Conservation (phyloP, 2,797 vertebrate species). For the Semotilus atromaculatus region DNA sequence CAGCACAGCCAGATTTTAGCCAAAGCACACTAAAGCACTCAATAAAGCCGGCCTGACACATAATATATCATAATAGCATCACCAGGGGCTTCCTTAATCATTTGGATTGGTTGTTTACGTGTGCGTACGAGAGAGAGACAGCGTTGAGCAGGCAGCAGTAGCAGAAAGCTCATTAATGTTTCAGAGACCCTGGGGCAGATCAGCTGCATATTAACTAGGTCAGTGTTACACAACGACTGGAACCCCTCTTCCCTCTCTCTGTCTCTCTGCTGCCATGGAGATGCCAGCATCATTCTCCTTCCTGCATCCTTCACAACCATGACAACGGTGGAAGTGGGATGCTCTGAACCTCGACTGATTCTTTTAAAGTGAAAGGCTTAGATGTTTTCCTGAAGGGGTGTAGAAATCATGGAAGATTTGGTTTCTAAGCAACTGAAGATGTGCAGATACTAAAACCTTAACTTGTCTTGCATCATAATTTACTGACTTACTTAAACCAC, state of each 20-base stretch:
- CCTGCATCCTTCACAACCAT: slow-evolving; percentile 47
- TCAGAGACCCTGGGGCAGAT: slow-evolving; percentile 57
- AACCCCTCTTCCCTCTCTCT: slow-evolving; percentile 51
- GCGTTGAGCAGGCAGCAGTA: slow-evolving; percentile 8
- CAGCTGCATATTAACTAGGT: slow-evolving; percentile 77
- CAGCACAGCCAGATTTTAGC: background rate
- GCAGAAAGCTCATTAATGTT: slow-evolving; percentile 71
- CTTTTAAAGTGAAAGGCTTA: slow-evolving; percentile 32
- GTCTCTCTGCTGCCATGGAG: slow-evolving; percentile 62
- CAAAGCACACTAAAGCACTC: background rate
- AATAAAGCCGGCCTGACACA: slow-evolving; percentile 13
- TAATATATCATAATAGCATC: slow-evolving; percentile 31
- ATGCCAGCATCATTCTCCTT: slow-evolving; percentile 51
- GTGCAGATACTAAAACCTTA: background rate
- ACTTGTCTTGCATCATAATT: background rate
- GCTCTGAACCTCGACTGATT: slow-evolving; percentile 9
- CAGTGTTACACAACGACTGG: slow-evolving; percentile 73
- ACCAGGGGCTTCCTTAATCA: slow-evolving; percentile 25
- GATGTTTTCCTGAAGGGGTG: slow-evolving; percentile 18
- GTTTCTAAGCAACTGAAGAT: slow-evolving; percentile 35
- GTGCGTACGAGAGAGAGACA: slow-evolving; percentile 9
- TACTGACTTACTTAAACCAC: slow-evolving; percentile 19
- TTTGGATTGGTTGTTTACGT: slow-evolving; percentile 16
- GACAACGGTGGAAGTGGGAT: slow-evolving; percentile 41
- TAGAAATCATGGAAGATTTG: slow-evolving; percentile 4